Evolutionary conservation across 1,140 invertebrate genomes (phyloP).

Genomic region (Lethrus apterus): DNA sequence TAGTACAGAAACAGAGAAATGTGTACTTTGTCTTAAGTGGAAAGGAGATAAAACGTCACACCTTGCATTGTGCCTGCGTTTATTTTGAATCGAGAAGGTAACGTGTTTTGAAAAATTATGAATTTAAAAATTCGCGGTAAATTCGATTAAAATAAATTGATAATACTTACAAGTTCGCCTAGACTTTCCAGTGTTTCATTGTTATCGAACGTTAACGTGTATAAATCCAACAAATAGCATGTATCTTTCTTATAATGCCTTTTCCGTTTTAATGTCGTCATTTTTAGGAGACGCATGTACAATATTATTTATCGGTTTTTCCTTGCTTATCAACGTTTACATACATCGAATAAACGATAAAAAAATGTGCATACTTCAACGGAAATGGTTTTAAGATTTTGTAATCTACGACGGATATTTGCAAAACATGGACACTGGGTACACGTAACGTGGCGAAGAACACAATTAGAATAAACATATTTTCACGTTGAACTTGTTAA

Average conservation of each 20-base stretch:
- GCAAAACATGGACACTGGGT: neutral
- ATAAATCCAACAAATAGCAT: slow-evolving; percentile 70
- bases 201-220: slow-evolving; percentile 75
- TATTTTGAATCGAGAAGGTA: too few relatives aligned
- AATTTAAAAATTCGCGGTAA: slow-evolving; percentile 8
- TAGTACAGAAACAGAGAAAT: too few relatives aligned
- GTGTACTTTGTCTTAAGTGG: too few relatives aligned
- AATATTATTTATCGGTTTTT: neutral
- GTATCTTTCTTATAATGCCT: slow-evolving; percentile 82
- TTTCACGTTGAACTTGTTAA: slow-evolving; percentile 3
- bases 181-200: slow-evolving; percentile 59
- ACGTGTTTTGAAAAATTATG: too few relatives aligned
- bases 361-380: neutral
- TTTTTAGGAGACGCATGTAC: slow-evolving; percentile 12
- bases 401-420: neutral
- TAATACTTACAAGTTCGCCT: slow-evolving; percentile 33
- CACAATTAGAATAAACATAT: slow-evolving; percentile 10
- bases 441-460: slow-evolving; percentile 4
- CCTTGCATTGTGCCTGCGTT: too few relatives aligned
- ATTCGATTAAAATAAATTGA: slow-evolving; percentile 2
- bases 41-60: too few relatives aligned
- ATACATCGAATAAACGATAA: neutral
- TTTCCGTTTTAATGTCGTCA: slow-evolving; percentile 40
- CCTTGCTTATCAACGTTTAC: too few relatives aligned
- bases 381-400: neutral